These are phyloP conservation scores for Lacerta agilis DNA, from an alignment of 2,797 vertebrate genomes.

Conservation along the genomic window DNA sequence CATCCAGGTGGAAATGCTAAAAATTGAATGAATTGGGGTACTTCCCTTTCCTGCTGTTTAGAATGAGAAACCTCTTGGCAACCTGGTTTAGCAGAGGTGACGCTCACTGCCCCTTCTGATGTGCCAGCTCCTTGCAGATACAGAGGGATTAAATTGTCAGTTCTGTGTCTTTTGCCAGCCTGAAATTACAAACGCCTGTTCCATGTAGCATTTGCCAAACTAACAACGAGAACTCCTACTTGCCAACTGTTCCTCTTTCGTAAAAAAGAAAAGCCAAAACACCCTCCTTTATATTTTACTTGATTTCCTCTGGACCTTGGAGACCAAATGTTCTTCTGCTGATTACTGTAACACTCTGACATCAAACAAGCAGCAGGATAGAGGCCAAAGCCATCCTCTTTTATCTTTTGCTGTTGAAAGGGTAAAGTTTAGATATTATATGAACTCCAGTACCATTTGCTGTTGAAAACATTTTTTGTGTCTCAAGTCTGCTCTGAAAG, in stretches of 20 bases:
- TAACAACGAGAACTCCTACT: conserved; percentile 58
- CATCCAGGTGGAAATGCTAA: not conserved
- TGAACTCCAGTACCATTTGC: not conserved
- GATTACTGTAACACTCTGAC: not conserved
- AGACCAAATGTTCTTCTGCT: conserved; percentile 25
- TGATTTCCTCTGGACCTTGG: conserved; percentile 20
- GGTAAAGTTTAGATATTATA: not conserved
- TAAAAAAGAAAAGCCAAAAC: conserved; percentile 43
- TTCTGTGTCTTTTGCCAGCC: conserved; percentile 24
- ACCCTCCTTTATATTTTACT: conserved; percentile 38
- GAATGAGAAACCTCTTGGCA: not conserved
- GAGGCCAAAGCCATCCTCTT: too few relatives aligned
- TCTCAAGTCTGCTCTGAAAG: not conserved
- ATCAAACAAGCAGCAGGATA: fast-evolving
- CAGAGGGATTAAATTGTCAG: conserved; percentile 34
- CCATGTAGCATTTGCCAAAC: conserved; percentile 49
- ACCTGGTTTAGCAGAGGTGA: not conserved
- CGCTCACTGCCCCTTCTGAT: not conserved
- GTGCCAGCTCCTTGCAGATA: not conserved
- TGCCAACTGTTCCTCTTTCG: conserved; percentile 32
- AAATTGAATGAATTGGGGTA: not conserved
- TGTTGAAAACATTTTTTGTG: not conserved
- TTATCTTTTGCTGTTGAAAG: not conserved
- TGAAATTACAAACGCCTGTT: conserved; percentile 18
- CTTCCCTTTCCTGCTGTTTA: not conserved